These are phyloP conservation scores for Cephus runcator DNA, from an alignment of 2,888 invertebrate genomes.

Conservation along the genomic window DNA sequence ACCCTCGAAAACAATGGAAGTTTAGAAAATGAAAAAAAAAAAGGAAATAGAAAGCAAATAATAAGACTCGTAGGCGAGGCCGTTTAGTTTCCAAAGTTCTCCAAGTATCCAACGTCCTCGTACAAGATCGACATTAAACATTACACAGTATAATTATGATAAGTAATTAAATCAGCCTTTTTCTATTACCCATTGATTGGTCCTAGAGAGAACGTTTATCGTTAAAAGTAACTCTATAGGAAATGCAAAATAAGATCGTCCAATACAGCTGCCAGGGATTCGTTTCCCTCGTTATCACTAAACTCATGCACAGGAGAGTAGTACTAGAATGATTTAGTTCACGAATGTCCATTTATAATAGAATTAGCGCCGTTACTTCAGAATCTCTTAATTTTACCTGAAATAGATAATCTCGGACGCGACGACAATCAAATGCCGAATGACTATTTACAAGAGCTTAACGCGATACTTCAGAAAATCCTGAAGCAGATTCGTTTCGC, in stretches of 20 bases:
- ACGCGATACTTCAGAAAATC: background rate
- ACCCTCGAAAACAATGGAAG: background rate
- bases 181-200: slow-evolving; percentile 34
- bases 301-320: background rate
- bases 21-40: background rate
- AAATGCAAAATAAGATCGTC: slow-evolving; percentile 19
- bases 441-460: background rate
- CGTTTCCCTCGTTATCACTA: slow-evolving; percentile 8
- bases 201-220: slow-evolving; percentile 26
- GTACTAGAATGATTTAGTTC: background rate
- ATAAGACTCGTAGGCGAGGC: background rate
- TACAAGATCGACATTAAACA: slow-evolving; percentile 24
- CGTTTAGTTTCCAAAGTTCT: background rate
- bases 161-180: slow-evolving; percentile 38
- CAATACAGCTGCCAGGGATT: slow-evolving; percentile 9
- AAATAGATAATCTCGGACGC: background rate
- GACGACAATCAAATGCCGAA: background rate
- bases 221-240: slow-evolving; percentile 20
- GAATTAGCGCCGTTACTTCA: background rate
- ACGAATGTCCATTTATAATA: background rate
- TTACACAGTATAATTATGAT: slow-evolving; percentile 21
- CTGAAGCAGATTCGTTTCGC: background rate
- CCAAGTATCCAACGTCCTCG: background rate
- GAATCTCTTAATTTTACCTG: background rate
- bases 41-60: background rate